Conservation (phyloP, 2,113 vertebrate species). For the Psittacara wagleri region DNA sequence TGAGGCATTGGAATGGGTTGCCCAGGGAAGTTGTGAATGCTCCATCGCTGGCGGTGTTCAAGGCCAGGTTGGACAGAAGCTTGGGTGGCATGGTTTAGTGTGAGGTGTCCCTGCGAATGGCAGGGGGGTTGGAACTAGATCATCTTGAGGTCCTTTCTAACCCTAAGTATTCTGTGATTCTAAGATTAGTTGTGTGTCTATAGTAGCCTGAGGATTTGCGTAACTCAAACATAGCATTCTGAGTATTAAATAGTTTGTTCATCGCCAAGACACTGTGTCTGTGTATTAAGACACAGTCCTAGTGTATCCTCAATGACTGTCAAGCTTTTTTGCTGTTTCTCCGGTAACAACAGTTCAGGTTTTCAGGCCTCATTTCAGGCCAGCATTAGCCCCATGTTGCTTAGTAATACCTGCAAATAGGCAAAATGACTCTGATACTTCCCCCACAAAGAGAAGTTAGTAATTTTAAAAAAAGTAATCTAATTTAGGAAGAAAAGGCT, state of each 20-base stretch:
- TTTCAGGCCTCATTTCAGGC: background rate
- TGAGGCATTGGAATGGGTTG: too few species aligned
- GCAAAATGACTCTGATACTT: background rate
- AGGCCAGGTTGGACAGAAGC: too few species aligned
- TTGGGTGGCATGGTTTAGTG: too few species aligned
- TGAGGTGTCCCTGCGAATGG: fast-evolving
- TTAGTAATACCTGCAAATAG: background rate
- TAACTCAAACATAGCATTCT: background rate
- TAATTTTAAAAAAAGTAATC: background rate
- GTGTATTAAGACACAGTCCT: background rate
- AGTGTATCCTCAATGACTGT: background rate
- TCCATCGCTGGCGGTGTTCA: fast-evolving
- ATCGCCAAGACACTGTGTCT: background rate
- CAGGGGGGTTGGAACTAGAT: too few species aligned
- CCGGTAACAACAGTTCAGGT: background rate
- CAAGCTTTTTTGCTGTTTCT: background rate
- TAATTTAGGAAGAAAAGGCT: background rate
- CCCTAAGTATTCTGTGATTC: too few species aligned
- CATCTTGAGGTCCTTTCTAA: too few species aligned
- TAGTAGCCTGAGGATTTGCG: background rate
- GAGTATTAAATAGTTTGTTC: background rate
- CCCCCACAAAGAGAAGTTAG: background rate
- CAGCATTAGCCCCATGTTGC: background rate
- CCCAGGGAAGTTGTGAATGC: too few species aligned
- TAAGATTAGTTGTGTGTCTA: background rate